Evolutionary conservation across 1,140 invertebrate species (phyloP), one percentile per base, ranked within the genome.

Genomic region (Cryptotermes secundus): DNA sequence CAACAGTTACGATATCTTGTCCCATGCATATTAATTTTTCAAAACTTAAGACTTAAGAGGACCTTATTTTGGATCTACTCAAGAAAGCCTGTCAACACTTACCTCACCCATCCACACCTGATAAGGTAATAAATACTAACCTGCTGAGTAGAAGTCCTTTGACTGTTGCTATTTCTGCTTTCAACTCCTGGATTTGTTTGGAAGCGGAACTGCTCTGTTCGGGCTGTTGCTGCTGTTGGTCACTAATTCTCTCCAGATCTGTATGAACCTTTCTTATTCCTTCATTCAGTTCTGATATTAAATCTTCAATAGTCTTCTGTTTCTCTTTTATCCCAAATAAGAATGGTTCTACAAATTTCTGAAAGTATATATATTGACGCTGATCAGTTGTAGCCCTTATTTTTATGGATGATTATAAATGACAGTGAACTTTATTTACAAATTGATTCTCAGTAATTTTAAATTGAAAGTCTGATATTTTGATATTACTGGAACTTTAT

Each of bases 91-190:
- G 14, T 22, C 14, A 49, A 49, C 45, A 49, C 22, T 49, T 49
- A 49, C 19, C 16, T 22, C 45, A 49, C 16, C 45, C 38, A 14
- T 34, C 45, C 45, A 49, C 22, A 6, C 26, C 31, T 65, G 81
- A 12, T 34, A 72, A 53, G 9, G n/a, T 35, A 24, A 31, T 16
- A 53, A 79, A 14, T 35, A 26, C 49, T 83, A 88, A 94, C 94
- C 94, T 94, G 87, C 94, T 95, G 36, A 96, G 89, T 80, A 96
- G 89, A 86, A 96, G 91, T 82, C 94, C 94, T 89, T 96, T 96
- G 53, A 96, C 92, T 86, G 94, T 95, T 85, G 94, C 91, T 85
- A 96, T 91, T 88, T 96, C 95, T 80, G 93, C 91, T 88, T 95
- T 95, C 85, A 96, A 90, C 85, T 93, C 93, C 87, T 93, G 93